Evolutionary conservation across 2,797 vertebrate species (phyloP), one percentile per base, ranked within the genome.

Genomic region (Mus caroli): DNA sequence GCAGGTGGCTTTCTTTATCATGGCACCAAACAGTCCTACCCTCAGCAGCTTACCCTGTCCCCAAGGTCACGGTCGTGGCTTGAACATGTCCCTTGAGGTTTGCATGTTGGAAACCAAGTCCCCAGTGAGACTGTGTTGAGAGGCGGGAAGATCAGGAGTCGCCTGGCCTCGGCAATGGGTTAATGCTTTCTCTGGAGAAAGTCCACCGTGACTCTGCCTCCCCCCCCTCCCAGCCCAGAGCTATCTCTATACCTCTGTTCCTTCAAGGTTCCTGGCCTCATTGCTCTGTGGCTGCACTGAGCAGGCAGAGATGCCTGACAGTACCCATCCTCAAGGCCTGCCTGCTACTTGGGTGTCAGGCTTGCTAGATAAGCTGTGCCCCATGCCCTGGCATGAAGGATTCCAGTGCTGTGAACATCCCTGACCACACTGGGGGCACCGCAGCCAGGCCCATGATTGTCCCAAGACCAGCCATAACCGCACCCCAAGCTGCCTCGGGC

Each of bases 391-490:
- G 34, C 73, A n/a, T n/a, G 56, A n/a, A n/a, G 62, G 75, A 9
- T 69, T 24, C 76, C n/a, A 26, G 56, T 3, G 34, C 79, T 26
- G 43, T 54, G 77, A 19, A 2, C 19, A 10, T 22, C 50, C 40
- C 50, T 43, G 15, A 22, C 79, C 14, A 4, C 6, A 14, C 22
- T 20, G 19, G 31, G 0, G 54, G 34, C n/a, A n/a, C 43, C 7
- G 3, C 10, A 11, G 26, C 0, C 4, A 46, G n/a, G 3, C 26
- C 52, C 52, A 3, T 14, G n/a, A n/a, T 40, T 19, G 12, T 37
- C 56, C n/a, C 43, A 43, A 43, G 14, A 46, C 4, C 9, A 24
- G 43, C 24, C 3, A 0, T 19, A 34, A 11, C 20, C 26, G 26
- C 3, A 4, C 37, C 56, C 28, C 24, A 15, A 24, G 20, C 24